These are phyloP conservation scores for Lithophane semibrunnea DNA, from an alignment of 2,888 invertebrate species.

Conservation along the genomic window DNA sequence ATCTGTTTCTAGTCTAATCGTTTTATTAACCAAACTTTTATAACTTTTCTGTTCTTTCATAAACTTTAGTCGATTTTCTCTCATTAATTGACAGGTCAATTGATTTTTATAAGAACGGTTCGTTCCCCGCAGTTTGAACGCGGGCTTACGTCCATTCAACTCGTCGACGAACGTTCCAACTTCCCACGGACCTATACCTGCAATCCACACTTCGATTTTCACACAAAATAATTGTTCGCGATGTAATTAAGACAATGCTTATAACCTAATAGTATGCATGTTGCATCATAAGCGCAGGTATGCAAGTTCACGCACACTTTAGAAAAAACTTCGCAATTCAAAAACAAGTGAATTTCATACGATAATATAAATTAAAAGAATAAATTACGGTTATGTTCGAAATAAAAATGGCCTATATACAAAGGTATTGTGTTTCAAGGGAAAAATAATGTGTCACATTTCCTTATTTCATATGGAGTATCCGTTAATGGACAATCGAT, in stretches of 20 bases:
- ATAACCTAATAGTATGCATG: conserved; percentile 11
- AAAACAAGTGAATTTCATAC: background rate
- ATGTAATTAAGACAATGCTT: conserved; percentile 50
- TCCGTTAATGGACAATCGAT: background rate
- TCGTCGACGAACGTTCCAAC: conserved; percentile 19
- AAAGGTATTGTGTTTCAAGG: conserved; percentile 18
- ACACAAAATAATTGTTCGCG: conserved; percentile 52
- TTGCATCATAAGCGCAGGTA: conserved; percentile 22
- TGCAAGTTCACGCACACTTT: conserved; percentile 27
- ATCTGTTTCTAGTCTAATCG: background rate
- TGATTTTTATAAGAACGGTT: background rate
- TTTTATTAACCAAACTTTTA: background rate
- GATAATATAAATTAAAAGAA: background rate
- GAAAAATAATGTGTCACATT: background rate
- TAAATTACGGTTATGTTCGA: conserved; percentile 2
- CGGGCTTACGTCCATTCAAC: conserved; percentile 31
- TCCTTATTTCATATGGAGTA: conserved; percentile 3
- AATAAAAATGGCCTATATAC: conserved; percentile 1
- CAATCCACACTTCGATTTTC: conserved; percentile 56
- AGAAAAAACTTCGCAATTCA: background rate
- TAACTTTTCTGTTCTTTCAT: background rate
- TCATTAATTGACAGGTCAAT: conserved; percentile 16
- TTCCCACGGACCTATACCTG: conserved; percentile 52
- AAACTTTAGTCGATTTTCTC: background rate
- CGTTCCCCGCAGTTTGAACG: conserved; percentile 14